phyloP scores from a whole-genome alignment of 2,797 vertebrate genomes.

The Cossypha heuglini region DNA sequence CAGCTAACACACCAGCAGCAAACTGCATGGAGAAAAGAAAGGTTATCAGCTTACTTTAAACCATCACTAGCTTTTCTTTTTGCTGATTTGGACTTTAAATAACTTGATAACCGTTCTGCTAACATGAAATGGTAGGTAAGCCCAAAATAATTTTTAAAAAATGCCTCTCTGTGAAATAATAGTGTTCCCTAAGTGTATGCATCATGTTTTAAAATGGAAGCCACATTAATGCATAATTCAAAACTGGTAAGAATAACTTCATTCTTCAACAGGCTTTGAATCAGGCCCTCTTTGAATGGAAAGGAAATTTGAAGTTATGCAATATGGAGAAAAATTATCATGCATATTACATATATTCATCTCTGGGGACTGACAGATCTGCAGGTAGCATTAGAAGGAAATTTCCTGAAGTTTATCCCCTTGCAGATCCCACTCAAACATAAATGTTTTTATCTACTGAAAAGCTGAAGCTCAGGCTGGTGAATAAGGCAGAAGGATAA shows the following conservation, averaged over 20 bases:
- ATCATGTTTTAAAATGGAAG: neutral
- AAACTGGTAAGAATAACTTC: neutral
- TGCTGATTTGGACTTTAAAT: neutral
- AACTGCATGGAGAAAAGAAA: neutral
- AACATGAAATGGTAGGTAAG: neutral
- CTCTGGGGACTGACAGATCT: neutral
- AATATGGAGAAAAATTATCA: neutral
- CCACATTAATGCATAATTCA: neutral
- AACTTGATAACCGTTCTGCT: neutral
- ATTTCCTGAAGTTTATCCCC: slow-evolving; percentile 44
- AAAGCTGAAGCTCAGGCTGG: neutral
- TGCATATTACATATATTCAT: neutral
- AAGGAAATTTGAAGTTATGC: neutral
- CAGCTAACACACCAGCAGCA: neutral
- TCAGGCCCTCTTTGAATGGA: neutral
- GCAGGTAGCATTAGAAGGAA: slow-evolving; percentile 12
- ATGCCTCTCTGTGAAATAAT: neutral
- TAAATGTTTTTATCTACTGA: neutral
- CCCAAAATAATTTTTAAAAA: neutral
- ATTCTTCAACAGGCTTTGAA: neutral
- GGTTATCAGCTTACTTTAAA: neutral
- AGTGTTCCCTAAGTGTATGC: accelerated
- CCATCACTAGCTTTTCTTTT: neutral
- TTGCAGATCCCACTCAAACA: neutral
- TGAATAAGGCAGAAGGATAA: slow-evolving; percentile 5